These are phyloP conservation scores for Lagocephalus sceleratus DNA, from an alignment of 2,797 vertebrate genomes.

Conservation along the genomic window DNA sequence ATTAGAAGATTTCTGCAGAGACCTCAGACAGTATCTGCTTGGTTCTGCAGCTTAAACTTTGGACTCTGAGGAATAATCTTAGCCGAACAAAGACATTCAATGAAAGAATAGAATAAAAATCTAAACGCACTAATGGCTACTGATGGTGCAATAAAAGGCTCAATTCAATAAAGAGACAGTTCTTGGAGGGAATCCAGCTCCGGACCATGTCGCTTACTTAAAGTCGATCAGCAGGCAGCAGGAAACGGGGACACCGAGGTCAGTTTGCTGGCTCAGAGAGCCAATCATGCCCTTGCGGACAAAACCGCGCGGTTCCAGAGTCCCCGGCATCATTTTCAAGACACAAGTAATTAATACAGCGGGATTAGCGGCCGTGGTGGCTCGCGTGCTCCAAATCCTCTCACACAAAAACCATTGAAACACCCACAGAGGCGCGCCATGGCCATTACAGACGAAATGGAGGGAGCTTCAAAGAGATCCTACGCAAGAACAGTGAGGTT, in stretches of 20 bases:
- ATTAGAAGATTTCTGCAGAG: background rate
- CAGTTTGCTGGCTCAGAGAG: conserved; percentile 22
- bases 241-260: conserved; percentile 45
- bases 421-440: background rate
- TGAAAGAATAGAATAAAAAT: conserved; percentile 41
- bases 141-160: conserved; percentile 61
- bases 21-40: conserved; percentile 11
- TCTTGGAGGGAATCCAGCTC: conserved; percentile 57
- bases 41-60: conserved; percentile 12
- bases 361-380: no score
- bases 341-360: no score
- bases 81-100: conserved; percentile 37
- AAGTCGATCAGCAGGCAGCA: conserved; percentile 32
- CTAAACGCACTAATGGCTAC: conserved; percentile 36
- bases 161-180: conserved; percentile 54
- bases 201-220: conserved; percentile 40
- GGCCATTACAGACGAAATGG: conserved; percentile 6
- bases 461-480: conserved; percentile 21
- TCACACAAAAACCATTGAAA: background rate
- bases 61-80: conserved; percentile 20
- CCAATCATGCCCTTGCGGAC: conserved; percentile 7
- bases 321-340: no score
- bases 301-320: conserved; percentile 1
- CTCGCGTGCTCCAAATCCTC: background rate
- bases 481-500: conserved; percentile 35